A percentile compares a stretch with the other conserved stretches of the same genome.
Evolutionary conservation across 2,888 invertebrate species (phyloP).

Genomic region (Eilema sororculum): DNA sequence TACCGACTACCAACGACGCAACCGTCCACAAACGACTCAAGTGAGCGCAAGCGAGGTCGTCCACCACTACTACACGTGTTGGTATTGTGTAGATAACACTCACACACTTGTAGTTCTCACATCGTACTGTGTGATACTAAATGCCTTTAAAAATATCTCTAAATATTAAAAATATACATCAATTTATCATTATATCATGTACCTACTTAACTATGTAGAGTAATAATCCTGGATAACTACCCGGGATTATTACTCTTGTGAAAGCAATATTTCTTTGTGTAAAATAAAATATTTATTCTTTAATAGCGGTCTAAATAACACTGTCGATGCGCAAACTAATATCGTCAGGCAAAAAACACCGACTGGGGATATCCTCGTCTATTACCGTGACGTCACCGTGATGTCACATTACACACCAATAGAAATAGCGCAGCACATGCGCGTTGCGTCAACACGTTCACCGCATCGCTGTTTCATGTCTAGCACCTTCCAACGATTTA

Average conservation of each 20-base stretch:
- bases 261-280: neutral
- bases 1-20: conserved; percentile 78
- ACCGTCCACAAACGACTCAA: conserved; percentile 75
- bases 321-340: conserved; percentile 22
- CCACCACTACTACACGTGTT: conserved; percentile 68
- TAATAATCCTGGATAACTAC: too few relatives aligned
- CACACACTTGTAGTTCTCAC: conserved; percentile 57
- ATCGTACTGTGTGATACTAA: conserved; percentile 50
- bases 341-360: conserved; percentile 38
- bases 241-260: neutral
- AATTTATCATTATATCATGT: neutral
- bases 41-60: conserved; percentile 84
- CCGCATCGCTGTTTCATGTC: conserved; percentile 60
- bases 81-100: conserved; percentile 66
- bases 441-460: conserved; percentile 79
- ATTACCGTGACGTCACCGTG: conserved; percentile 81
- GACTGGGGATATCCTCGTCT: conserved; percentile 82
- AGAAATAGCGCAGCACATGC: conserved; percentile 81
- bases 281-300: neutral
- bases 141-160: conserved; percentile 44
- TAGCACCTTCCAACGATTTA: conserved; percentile 54
- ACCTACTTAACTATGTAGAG: too few relatives aligned
- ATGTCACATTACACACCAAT: conserved; percentile 82
- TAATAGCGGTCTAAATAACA: neutral
- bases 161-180: neutral